Base-by-base conservation (phyloP, 1,140 invertebrate species). In the Scaptomyza pallida region DNA sequence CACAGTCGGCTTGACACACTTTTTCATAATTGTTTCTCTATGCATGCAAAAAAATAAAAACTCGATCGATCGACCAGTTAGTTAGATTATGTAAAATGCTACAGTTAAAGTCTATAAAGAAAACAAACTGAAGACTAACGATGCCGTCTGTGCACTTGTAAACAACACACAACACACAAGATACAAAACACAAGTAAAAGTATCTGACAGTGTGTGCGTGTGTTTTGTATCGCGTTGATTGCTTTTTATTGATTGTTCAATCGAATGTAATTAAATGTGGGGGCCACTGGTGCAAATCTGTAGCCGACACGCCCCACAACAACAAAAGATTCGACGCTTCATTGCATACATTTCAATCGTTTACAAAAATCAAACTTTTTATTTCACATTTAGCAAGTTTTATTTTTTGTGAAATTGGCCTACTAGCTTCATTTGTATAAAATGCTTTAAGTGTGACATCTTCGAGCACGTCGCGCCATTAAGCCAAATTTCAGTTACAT, bases 161-260 rank as follows among this genome's bases (percentile, higher is more conserved):
- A 44, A 26, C 51, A 70, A 43, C 40, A 47, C 21, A n/a, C 33
- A 43, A 30, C 30, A 16, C 30, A 52, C 56, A 61, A 61, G 30
- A 44, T 68, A 44, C 45, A 15, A 41, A 48, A 62, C 40, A 50
- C 52, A 64, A 60, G 70, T 82, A 82, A 81, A 78, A 81, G 78
- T 77, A 41, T 72, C 26, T 70, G n/a, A n/a, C 26, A 6, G 63
- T 55, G 44, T 56, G 19, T 57, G 15, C 54, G 41, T 71, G 26
- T n/a, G n/a, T n/a, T n/a, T n/a, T 56, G 44, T 41, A 5, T 59
- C 23, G 63, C 72, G 67, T 35, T 85, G 80, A 85, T 85, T 85
- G 76, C 68, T 83, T 67, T 68, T 77, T 86, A 85, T 86, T 85
- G 80, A 85, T 85, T 85, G 80, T 81, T 83, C 81, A 86, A 85